Evolutionary conservation across 1,140 invertebrate species (phyloP), one percentile per base, ranked within the genome.

Genomic region (Agrypnia vestita): DNA sequence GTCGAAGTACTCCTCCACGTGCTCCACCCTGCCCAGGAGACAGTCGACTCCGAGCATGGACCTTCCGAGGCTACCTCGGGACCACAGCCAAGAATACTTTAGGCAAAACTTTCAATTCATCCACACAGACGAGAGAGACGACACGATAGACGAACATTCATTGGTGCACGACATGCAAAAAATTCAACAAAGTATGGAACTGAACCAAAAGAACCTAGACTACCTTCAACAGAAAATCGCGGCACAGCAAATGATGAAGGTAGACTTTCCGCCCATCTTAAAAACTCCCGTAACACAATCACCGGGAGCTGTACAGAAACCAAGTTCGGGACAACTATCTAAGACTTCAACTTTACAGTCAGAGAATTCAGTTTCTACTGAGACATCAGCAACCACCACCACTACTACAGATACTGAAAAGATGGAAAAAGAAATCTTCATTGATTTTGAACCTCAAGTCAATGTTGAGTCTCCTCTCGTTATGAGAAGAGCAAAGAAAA

Each of bases 381-480:
- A 90, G 84, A 89, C 88, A 47, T 89, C 87, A 3, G 86, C 86
- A 6, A 89, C 89, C 44, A 85, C 64, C 80, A 87, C 87, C 11
- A 90, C 88, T 11, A 83, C 79, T 0, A 88, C 91, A 79, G 91
- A 91, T 73, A 91, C 90, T 78, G 91, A 92, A 62, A 87, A 89
- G 61, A 92, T 95, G 82, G 93, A 94, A 85, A 92, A 93, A 84
- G 95, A 96, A 88, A 96, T 96, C 76, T 93, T 96, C 61, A 96
- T 96, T 81, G 94, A 96, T 86, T 96, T 96, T 85, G 95, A 96
- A 87, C 95, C 95, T 11, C 92, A 94, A 59, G 90, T 94, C 1
- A 88, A 93, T 85, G 90, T 92, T 72, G 87, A 92, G 84, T 91
- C 91, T 62, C 89, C 91, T 84, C 88, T 89, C 86, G 90, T 82